Evolutionary conservation across 2,113 vertebrate species (phyloP).

Genomic region (Regulus satrapa): DNA sequence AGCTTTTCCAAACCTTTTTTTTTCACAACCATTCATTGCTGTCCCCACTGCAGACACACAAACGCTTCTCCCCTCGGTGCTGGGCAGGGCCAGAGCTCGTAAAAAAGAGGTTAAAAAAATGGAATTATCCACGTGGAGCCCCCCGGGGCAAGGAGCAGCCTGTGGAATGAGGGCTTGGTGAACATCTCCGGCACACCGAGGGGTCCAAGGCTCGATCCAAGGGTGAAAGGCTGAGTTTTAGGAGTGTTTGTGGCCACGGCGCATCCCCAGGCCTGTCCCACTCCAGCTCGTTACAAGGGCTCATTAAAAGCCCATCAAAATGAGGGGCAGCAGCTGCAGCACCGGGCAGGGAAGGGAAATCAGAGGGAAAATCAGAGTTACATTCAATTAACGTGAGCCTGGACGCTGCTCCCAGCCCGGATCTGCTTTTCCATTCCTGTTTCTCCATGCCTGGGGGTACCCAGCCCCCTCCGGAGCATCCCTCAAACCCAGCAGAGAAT

Average conservation of each 20-base stretch:
- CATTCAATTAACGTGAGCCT: not conserved
- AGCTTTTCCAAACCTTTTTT: not conserved
- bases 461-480: not conserved
- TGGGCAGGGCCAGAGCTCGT: not conserved
- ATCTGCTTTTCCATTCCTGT: not conserved
- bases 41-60: not conserved
- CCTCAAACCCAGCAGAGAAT: not conserved
- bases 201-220: not conserved
- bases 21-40: not conserved
- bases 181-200: not conserved
- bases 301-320: not conserved
- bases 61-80: not conserved
- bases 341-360: not conserved
- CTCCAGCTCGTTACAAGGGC: fast-evolving
- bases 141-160: not conserved
- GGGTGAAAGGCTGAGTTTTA: not conserved
- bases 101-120: not conserved
- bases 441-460: fast-evolving
- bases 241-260: not conserved
- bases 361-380: too few relatives aligned
- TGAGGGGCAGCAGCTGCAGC: not conserved
- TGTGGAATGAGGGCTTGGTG: not conserved
- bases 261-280: not conserved
- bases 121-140: not conserved
- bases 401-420: not conserved